Evolutionary conservation across 2,888 invertebrate species (phyloP), one percentile per base, ranked within the genome.

Genomic region (Tridacna crocea): DNA sequence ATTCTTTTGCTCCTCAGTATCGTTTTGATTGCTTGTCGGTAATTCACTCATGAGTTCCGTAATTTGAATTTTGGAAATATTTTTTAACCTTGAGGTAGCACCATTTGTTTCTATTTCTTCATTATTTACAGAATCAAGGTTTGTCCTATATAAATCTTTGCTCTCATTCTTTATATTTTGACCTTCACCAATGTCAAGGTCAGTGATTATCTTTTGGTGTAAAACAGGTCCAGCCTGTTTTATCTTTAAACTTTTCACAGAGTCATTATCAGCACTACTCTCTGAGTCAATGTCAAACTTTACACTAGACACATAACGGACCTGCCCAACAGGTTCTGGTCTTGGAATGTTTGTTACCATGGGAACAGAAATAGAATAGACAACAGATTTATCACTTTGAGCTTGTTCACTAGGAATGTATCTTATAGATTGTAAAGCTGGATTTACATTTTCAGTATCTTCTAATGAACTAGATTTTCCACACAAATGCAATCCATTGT

Each of bases 281-380:
- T 68, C 68, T 13, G 68, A 68, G 47, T 68, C 68, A 47, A 68
- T 47, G 13, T 68, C 68, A 47, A 68, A 68, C 46, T 68, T 68
- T 12, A 68, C 68, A 68, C 68, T 68, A 22, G 68, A 68, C 36
- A 68, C 68, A 46, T 47, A 68, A 19, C 68, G 68, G 8, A 68
- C 68, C n/a, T 17, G 36, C 13, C 68, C 68, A 46, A 46, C 27
- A 13, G 47, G 68, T 46, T 68, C 47, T 68, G 19, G 17, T 47
- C 46, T 68, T 27, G 47, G 3, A 68, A 12, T 68, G n/a, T 47
- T 27, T 8, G 47, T 68, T 68, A 47, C 19, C 47, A 68, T 68
- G 68, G 68, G 68, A 63, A 85, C 74, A 61, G 76, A 63, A 13
- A 85, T 58, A 17, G 85, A 83, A 74, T 74, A 85, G 11, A 83